Conservation (phyloP, 2,888 invertebrate genomes). For the Aromia moschata region DNA sequence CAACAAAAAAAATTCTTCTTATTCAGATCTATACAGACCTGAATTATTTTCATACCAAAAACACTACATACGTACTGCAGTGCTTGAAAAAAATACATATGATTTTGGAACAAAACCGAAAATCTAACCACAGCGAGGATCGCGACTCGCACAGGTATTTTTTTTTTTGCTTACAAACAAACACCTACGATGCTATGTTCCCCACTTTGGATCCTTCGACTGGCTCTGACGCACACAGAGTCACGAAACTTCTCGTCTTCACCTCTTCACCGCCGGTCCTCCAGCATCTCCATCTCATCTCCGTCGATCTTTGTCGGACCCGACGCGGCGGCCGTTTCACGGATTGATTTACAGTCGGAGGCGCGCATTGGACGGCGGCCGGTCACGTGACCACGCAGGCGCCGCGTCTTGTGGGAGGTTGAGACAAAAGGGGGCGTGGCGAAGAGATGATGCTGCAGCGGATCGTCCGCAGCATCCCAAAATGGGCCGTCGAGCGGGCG, state of each 20-base stretch:
- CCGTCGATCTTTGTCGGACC: constrained; percentile 42
- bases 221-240: constrained; percentile 1
- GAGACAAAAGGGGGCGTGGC: constrained; percentile 60
- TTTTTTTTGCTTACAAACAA: too few species aligned
- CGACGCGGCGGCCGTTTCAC: constrained; percentile 37
- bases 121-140: too few species aligned
- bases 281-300: constrained; percentile 31
- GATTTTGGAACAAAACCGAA: too few species aligned
- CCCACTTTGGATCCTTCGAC: too few species aligned
- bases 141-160: too few species aligned
- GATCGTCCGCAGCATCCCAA: constrained; percentile 26
- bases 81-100: too few species aligned
- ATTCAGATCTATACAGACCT: too few species aligned
- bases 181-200: too few species aligned
- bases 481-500: constrained; percentile 28
- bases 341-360: constrained; percentile 57
- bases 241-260: constrained; percentile 6
- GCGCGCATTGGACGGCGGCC: constrained; percentile 50
- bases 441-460: constrained; percentile 28
- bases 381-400: constrained; percentile 58
- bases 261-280: not conserved
- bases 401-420: constrained; percentile 55
- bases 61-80: too few species aligned
- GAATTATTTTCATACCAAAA: too few species aligned
- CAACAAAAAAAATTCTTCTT: too few species aligned